Base-by-base conservation (phyloP, 1,140 invertebrate species). In the Bombus picipes region DNA sequence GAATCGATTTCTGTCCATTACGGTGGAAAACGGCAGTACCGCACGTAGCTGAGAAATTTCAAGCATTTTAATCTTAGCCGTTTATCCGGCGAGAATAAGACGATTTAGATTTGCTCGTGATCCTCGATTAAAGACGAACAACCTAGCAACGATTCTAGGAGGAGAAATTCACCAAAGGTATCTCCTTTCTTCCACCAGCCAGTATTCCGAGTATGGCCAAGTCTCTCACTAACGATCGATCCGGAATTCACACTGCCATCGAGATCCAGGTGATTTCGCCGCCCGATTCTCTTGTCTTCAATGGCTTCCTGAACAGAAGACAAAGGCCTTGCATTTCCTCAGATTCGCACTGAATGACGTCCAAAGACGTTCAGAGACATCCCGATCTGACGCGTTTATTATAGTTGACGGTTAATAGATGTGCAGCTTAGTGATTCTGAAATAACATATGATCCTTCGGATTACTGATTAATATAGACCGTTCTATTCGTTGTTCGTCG, bases 201-300 rank as follows among this genome's bases (percentile, higher is more conserved):
- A 53, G 47, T 53, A 28, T 71, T 62, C 13, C 34, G 47, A 37
- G 15, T 22, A 74, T 41, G 59, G 75, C 71, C n/a, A 81, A 78
- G 72, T 81, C 76, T 84, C 81, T 81, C 68, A 32, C 81, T 89
- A 90, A 90, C 85, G 88, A 84, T 86, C 89, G 89, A 90, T 89
- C 65, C 79, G 81, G 62, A 83, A 87, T 75, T 82, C 85, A 13
- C 68, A 57, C 28, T 13, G 59, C 59, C 43, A 81, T 81, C 68
- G 75, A 47, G 78, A 85, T 82, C 70, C 62, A 53, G 34, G 47
- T 70, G 88, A 90, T 87, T 81, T 77, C 77, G 76, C 62, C 85
- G 88, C 75, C 65, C 78, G 66, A 73, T 87, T 90, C 85, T 82
- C 78, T 76, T 76, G 75, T 81, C 75, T 65, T 47, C 73, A 87